Evolutionary conservation across 2,888 invertebrate species (phyloP).

Genomic region (Psylliodes chrysocephalus): DNA sequence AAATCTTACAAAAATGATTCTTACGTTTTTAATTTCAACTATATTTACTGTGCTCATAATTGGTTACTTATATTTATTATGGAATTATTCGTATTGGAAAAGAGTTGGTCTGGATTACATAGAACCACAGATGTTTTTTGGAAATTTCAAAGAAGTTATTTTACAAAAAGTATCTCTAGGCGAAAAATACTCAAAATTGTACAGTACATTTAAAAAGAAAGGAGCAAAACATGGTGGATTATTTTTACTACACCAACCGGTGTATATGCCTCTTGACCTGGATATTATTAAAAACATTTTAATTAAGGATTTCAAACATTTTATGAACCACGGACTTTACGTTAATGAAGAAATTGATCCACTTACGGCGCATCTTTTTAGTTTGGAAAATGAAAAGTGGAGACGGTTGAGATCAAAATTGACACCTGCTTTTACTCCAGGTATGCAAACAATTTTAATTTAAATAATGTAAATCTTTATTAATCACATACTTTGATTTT

Average conservation of each 20-base stretch:
- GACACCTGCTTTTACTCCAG: conserved; percentile 50
- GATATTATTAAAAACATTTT: conserved; percentile 56
- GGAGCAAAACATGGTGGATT: conserved; percentile 48
- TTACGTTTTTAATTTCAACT: too few species aligned
- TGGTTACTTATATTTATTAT: conserved; percentile 18
- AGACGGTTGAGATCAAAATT: conserved; percentile 60
- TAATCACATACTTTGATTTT: too few species aligned
- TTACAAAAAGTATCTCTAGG: conserved; percentile 16
- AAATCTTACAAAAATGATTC: too few species aligned
- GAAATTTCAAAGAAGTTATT: conserved; percentile 19
- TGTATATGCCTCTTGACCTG: conserved; percentile 55
- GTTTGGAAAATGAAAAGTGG: conserved; percentile 60
- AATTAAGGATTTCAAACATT: conserved; percentile 58
- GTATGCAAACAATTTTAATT: too few species aligned
- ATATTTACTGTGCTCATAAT: too few species aligned
- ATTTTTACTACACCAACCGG: conserved; percentile 49
- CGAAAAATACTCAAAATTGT: conserved; percentile 30
- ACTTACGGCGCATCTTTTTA: conserved; percentile 52
- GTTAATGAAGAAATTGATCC: conserved; percentile 55
- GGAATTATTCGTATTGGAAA: conserved; percentile 29
- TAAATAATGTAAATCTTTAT: too few species aligned
- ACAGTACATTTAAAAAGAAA: conserved; percentile 42
- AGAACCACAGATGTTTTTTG: conserved; percentile 26
- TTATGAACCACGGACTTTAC: conserved; percentile 55
- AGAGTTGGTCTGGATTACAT: conserved; percentile 22